Base-by-base conservation (phyloP, 2,888 invertebrate genomes). In the Gisinianus flammeolus region DNA sequence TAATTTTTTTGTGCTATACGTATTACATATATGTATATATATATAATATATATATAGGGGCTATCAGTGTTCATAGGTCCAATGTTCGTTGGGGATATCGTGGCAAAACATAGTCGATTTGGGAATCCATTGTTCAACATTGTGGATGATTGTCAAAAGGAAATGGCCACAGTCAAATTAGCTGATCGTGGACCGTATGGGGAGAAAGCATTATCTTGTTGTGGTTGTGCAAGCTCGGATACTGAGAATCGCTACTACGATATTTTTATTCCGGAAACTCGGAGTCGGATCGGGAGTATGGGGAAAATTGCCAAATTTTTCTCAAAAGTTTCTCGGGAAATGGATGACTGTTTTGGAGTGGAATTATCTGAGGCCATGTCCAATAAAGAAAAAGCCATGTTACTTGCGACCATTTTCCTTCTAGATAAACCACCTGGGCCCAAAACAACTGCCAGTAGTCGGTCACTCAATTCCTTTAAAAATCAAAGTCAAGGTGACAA, bases 281-380 rank as follows among this genome's bases (percentile, higher is more conserved):
- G 10, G 8, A 30, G 24, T 26, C 56, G 33, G 19, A 73, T 73
- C 22, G 62, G 73, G 22, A 26, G 16, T 1, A 35, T 62, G 33
- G 73, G 73, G 1, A 73, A 73, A 19, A 58, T 73, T 62, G 33
- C 73, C 12, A 58, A 62, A 56, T 73, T 62, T 22, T 62, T 56
- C 35, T 16, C 62, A 0, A 24, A 62, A 8, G 8, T 73, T 16
- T 54, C 73, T 16, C n/a, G 73, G 2, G 31, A 33, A 16, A 8
- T 73, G 1, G 62, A 73, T 62, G 35, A 73, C 35, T 31, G 62
- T 16, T 73, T 73, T 33, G 73, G 73, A 4, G 62, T 62, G 0
- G 73, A 73, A 62, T 24, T 58, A 22, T 56, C 62, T 6, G 73
- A 35, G 1, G 62, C 73, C 16, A 28, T 73, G n/a, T 19, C 19